Evolutionary conservation across 2,888 invertebrate species (phyloP).

Genomic region (Alcis repandata): DNA sequence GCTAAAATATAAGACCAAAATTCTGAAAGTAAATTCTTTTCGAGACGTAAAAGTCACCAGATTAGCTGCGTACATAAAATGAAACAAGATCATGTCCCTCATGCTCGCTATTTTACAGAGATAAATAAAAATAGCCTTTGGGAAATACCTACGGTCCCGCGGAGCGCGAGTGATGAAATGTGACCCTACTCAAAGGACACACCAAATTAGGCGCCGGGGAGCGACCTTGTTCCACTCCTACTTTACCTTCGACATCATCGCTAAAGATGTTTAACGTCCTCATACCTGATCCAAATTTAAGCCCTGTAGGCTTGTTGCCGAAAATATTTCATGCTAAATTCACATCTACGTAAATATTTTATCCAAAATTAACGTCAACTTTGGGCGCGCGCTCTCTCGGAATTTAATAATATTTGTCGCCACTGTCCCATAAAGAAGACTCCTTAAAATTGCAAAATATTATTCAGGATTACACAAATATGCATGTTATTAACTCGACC

Average conservation of each 20-base stretch:
- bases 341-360: slow-evolving; percentile 60
- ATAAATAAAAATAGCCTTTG: slow-evolving; percentile 51
- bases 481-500: slow-evolving; percentile 29
- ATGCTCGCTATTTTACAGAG: slow-evolving; percentile 28
- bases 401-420: slow-evolving; percentile 60
- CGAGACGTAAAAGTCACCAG: slow-evolving; percentile 43
- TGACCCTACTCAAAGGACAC: slow-evolving; percentile 58
- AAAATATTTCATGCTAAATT: slow-evolving; percentile 67
- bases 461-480: slow-evolving; percentile 35
- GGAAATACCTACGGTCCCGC: slow-evolving; percentile 50
- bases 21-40: slow-evolving; percentile 17
- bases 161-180: slow-evolving; percentile 56
- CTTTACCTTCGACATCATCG: slow-evolving; percentile 53
- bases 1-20: slow-evolving; percentile 5
- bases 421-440: slow-evolving; percentile 49
- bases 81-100: slow-evolving; percentile 47
- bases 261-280: slow-evolving; percentile 50
- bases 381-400: slow-evolving; percentile 49
- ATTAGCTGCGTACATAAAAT: slow-evolving; percentile 46
- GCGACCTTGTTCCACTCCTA: slow-evolving; percentile 38
- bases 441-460: slow-evolving; percentile 39
- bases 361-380: slow-evolving; percentile 57
- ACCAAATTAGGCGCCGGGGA: slow-evolving; percentile 53
- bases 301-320: slow-evolving; percentile 48
- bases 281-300: slow-evolving; percentile 50